A percentile compares a stretch with the other conserved stretches of the same genome.
Evolutionary conservation across 2,113 vertebrate species (phyloP).

Genomic region (Sceloporus tristichus): DNA sequence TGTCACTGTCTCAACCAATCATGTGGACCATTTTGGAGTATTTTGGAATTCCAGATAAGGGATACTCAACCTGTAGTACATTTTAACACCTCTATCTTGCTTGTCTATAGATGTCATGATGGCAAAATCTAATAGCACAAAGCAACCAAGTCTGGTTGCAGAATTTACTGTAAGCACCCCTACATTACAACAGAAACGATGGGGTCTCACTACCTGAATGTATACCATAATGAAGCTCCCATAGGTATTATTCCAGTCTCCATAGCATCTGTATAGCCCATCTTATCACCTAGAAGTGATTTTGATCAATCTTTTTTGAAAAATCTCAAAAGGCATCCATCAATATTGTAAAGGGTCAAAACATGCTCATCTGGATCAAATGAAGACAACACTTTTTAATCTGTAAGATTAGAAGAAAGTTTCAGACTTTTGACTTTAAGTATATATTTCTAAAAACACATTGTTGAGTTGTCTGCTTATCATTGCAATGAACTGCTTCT

Average conservation of each 20-base stretch:
- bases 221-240: neutral
- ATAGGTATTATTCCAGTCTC: neutral
- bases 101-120: neutral
- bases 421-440: neutral
- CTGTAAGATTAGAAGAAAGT: neutral
- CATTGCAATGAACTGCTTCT: conserved; percentile 6
- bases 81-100: neutral
- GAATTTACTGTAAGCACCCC: neutral
- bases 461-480: conserved; percentile 52
- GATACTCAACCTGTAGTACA: too few species aligned
- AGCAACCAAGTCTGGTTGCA: neutral
- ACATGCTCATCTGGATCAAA: neutral
- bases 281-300: neutral
- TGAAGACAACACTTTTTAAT: neutral
- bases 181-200: neutral
- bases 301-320: neutral
- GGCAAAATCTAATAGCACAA: neutral
- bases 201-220: neutral
- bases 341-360: conserved; percentile 4
- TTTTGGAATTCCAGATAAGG: too few species aligned
- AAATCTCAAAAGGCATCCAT: neutral
- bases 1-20: too few species aligned
- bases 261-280: neutral
- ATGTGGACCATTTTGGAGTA: too few species aligned
- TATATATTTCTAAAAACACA: neutral